Conservation (phyloP, 2,888 invertebrate species). For the Drosophila birchii region DNA sequence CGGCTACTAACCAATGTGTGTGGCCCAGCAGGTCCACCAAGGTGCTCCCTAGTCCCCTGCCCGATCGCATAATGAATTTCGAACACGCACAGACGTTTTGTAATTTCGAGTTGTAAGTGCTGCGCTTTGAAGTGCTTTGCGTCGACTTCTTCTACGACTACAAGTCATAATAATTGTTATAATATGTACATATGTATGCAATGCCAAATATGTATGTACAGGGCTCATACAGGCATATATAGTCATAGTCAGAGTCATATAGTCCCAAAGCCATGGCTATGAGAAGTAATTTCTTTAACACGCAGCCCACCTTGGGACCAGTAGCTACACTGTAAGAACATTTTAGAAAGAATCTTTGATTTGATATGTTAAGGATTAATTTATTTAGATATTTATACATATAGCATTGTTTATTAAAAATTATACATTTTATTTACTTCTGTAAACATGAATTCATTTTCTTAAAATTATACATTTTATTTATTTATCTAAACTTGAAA, state of each 20-base stretch:
- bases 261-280: slow-evolving; percentile 26
- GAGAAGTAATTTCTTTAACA: slow-evolving; percentile 40
- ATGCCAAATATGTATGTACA: slow-evolving; percentile 49
- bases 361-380: neutral
- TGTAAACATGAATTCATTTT: neutral
- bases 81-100: slow-evolving; percentile 83
- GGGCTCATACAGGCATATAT: neutral
- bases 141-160: slow-evolving; percentile 34
- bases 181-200: slow-evolving; percentile 51
- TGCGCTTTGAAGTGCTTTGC: slow-evolving; percentile 66
- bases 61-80: slow-evolving; percentile 79
- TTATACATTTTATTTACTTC: neutral
- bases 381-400: neutral
- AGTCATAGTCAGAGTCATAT: slow-evolving; percentile 1
- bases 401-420: neutral
- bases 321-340: slow-evolving; percentile 1
- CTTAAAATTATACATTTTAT: neutral
- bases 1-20: slow-evolving; percentile 25
- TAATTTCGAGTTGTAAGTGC: slow-evolving; percentile 77
- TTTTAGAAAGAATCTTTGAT: fast-evolving
- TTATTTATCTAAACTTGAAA: neutral
- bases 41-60: slow-evolving; percentile 10
- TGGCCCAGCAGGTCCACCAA: slow-evolving; percentile 36
- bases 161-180: slow-evolving; percentile 48
- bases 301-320: slow-evolving; percentile 41